phyloP scores from a whole-genome alignment of 2,888 invertebrate genomes.

The Drosophila greeni region DNA sequence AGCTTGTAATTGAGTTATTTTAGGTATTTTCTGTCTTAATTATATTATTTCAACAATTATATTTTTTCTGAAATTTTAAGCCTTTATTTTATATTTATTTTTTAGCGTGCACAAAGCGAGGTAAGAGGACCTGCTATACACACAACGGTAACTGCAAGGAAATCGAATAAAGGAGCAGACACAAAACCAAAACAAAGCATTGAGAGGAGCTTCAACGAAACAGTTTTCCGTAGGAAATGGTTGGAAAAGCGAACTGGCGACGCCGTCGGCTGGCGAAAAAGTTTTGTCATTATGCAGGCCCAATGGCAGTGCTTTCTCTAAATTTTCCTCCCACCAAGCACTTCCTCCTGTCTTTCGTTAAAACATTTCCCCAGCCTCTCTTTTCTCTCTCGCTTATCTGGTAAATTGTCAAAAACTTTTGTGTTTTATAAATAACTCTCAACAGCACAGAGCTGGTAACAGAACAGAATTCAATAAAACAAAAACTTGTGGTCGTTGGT shows the following conservation, averaged over 20 bases:
- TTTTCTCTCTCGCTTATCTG: conserved; percentile 11
- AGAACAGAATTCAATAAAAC: conserved; percentile 50
- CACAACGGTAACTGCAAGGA: conserved; percentile 40
- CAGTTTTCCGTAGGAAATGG: conserved; percentile 14
- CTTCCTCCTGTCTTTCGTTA: conserved; percentile 3
- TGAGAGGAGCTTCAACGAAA: neutral
- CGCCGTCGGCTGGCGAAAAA: conserved; percentile 11
- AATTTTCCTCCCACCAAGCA: conserved; percentile 5
- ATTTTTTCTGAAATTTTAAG: neutral
- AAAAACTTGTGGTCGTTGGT: conserved; percentile 28
- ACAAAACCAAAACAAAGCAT: conserved; percentile 26
- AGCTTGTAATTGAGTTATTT: neutral
- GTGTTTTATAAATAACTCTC: conserved; percentile 21
- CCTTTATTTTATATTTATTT: neutral
- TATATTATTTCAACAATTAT: no score
- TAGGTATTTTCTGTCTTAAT: neutral
- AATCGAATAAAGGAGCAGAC: conserved; percentile 49
- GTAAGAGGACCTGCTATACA: conserved; percentile 10
- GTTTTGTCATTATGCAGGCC: conserved; percentile 34
- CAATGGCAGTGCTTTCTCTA: conserved; percentile 16
- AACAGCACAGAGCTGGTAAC: conserved; percentile 30
- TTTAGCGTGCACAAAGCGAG: neutral
- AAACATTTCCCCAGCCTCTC: conserved; percentile 6
- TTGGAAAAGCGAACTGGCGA: conserved; percentile 8
- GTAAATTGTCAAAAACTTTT: conserved; percentile 39